Conservation (phyloP, 2,797 vertebrate genomes). For the Ispidina picta region DNA sequence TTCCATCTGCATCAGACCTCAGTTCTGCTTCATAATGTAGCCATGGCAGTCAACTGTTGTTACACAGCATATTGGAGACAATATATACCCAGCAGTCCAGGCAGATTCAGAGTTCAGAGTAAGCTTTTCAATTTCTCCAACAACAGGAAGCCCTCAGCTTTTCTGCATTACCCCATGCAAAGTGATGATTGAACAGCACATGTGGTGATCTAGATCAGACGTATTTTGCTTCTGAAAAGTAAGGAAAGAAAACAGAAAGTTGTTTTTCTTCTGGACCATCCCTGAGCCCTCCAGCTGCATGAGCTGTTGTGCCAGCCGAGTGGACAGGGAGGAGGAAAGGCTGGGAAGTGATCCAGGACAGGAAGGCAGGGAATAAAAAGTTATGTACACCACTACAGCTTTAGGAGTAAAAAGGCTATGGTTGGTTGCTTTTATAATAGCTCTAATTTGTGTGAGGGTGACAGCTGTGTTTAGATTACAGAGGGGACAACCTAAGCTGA, state of each 20-base stretch:
- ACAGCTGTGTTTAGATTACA: background rate
- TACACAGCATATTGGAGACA: background rate
- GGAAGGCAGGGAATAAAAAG: background rate
- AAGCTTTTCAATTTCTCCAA: background rate
- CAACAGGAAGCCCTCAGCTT: background rate
- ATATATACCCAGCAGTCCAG: background rate
- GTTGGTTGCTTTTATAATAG: background rate
- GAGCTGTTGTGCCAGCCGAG: background rate
- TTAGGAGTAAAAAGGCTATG: background rate
- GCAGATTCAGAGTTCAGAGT: background rate
- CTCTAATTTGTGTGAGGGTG: background rate
- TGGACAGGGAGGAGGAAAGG: background rate
- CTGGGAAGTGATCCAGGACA: background rate
- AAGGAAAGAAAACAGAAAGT: background rate
- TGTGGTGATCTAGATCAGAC: background rate
- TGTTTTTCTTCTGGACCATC: background rate
- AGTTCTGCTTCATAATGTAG: background rate
- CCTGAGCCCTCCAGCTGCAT: background rate
- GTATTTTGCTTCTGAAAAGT: background rate
- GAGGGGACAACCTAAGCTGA: background rate
- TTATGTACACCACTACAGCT: background rate
- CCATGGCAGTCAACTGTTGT: background rate
- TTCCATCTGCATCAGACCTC: background rate
- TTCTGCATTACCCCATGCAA: background rate
- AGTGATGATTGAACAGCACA: background rate